These are phyloP conservation scores for Leiothrix lutea DNA, from an alignment of 2,113 vertebrate genomes.

Conservation along the genomic window DNA sequence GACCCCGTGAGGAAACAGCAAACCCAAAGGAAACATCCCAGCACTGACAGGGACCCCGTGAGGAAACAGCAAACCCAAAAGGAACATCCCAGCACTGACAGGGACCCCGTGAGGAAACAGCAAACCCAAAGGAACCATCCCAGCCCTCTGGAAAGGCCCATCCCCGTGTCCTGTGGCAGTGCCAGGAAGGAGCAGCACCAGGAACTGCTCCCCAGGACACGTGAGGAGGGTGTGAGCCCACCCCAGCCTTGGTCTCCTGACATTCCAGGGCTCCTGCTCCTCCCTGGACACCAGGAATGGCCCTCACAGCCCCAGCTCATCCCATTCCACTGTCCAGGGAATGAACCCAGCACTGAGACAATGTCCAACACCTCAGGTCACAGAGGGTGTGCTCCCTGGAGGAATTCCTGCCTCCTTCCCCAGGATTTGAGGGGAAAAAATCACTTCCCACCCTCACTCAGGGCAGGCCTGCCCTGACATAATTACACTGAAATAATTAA, in stretches of 20 bases:
- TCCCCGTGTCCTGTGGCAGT: fast-evolving
- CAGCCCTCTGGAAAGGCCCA: neutral
- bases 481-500: too few species aligned
- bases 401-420: fast-evolving
- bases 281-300: too few species aligned
- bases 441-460: neutral
- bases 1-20: too few species aligned
- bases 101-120: neutral
- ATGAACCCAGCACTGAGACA: too few species aligned
- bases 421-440: neutral
- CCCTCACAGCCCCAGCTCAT: neutral
- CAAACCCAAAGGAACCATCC: fast-evolving
- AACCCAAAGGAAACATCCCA: too few species aligned
- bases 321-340: too few species aligned
- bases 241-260: too few species aligned
- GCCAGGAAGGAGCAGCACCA: neutral
- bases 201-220: neutral
- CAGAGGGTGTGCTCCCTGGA: fast-evolving
- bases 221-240: too few species aligned
- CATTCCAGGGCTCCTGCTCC: neutral
- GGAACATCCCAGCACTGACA: too few species aligned
- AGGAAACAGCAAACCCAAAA: neutral
- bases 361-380: neutral
- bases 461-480: too few species aligned
- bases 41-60: too few species aligned